phyloP scores from a whole-genome alignment of 2,797 vertebrate species.

The Hipposideros larvatus region DNA sequence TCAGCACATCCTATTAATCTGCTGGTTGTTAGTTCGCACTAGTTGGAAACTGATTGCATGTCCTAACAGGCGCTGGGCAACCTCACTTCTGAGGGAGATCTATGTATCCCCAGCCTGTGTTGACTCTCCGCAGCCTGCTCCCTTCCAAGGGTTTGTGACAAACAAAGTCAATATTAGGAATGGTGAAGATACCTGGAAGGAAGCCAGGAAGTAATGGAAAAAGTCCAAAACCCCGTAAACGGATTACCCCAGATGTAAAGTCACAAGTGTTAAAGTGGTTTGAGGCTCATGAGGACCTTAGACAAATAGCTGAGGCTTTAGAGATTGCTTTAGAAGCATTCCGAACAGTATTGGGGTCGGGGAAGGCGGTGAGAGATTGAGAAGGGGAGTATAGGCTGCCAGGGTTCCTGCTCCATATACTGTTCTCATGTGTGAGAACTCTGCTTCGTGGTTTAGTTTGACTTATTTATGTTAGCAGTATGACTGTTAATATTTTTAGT shows the following conservation, averaged over 20 bases:
- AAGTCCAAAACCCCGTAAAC: slow-evolving; percentile 23
- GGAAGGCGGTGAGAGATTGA: background rate
- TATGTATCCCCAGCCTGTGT: background rate
- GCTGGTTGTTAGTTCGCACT: background rate
- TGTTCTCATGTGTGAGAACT: background rate
- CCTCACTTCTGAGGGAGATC: background rate
- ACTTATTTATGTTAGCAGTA: background rate
- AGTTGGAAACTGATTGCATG: background rate
- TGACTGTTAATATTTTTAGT: slow-evolving; percentile 54
- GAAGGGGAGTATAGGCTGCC: background rate
- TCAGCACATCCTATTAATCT: slow-evolving; percentile 38
- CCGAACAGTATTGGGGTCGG: background rate
- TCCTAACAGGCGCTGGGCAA: background rate
- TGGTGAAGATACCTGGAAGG: slow-evolving; percentile 35
- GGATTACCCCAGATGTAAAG: slow-evolving; percentile 52
- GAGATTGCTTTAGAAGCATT: slow-evolving; percentile 32
- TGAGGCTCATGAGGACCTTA: slow-evolving; percentile 32
- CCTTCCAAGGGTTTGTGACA: background rate
- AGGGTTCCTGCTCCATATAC: background rate
- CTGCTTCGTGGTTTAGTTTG: background rate
- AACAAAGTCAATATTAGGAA: background rate
- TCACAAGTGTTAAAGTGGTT: slow-evolving; percentile 36
- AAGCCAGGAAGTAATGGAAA: slow-evolving; percentile 51
- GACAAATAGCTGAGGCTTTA: slow-evolving; percentile 33
- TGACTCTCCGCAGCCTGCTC: background rate